A percentile compares a stretch with the other conserved stretches of the same genome.
These are phyloP conservation scores for Ectropis grisescens DNA, from an alignment of 1,140 invertebrate genomes.

Conservation along the genomic window DNA sequence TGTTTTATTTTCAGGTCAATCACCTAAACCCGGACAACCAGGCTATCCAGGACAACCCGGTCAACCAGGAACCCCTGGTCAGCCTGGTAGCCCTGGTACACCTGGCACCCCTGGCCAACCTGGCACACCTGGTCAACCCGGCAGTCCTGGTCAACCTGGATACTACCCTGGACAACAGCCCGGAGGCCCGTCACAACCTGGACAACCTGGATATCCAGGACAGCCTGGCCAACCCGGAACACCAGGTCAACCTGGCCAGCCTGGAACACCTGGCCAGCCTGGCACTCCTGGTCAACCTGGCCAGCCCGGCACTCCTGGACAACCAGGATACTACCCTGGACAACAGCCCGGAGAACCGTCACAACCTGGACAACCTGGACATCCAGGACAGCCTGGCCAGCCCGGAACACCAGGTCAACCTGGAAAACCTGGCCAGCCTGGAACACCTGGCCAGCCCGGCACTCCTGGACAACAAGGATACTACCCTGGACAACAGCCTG, in stretches of 20 bases:
- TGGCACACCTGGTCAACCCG: slow-evolving; percentile 16
- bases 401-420: slow-evolving; percentile 9
- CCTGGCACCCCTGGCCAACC: slow-evolving; percentile 13
- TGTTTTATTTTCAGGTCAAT: background rate
- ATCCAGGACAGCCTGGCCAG: slow-evolving; percentile 10
- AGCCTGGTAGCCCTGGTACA: slow-evolving; percentile 18
- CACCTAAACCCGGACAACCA: slow-evolving; percentile 4
- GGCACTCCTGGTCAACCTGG: slow-evolving; percentile 19
- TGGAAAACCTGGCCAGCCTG: slow-evolving; percentile 2
- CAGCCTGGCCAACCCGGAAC: slow-evolving; percentile 6
- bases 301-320: background rate
- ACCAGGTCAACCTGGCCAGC: slow-evolving; percentile 18
- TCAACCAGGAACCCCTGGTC: slow-evolving; percentile 15
- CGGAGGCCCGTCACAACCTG: slow-evolving; percentile 12
- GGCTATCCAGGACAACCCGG: slow-evolving; percentile 5
- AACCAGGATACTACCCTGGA: too few relatives aligned
- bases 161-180: slow-evolving; percentile 14
- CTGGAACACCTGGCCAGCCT: slow-evolving; percentile 13
- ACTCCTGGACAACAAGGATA: slow-evolving; percentile 5
- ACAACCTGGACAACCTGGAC: slow-evolving; percentile 2
- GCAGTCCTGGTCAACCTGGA: slow-evolving; percentile 5
- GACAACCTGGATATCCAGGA: slow-evolving; percentile 11
- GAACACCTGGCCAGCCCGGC: background rate
- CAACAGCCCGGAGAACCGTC: slow-evolving; percentile 3
- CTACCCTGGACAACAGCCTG: slow-evolving; percentile 9